Percentiles rank a stretch among this genome's conserved stretches.
Evolutionary conservation across 2,113 vertebrate genomes (phyloP).

Genomic region (Eretmochelys imbricata): DNA sequence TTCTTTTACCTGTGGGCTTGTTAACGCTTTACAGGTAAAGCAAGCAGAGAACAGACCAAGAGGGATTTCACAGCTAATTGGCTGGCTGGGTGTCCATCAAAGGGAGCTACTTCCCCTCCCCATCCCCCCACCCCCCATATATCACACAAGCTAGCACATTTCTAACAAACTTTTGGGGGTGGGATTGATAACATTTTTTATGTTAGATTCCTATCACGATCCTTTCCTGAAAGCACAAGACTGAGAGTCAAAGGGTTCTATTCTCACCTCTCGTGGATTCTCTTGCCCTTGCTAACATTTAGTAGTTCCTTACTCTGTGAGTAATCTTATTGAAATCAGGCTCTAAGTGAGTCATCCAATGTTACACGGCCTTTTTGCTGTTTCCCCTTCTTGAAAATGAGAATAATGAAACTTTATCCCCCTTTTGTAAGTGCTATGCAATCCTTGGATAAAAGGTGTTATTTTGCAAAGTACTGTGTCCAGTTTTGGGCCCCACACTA

Average conservation of each 20-base stretch:
- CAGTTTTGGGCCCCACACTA: too few relatives aligned
- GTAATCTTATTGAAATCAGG: background rate
- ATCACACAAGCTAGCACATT: background rate
- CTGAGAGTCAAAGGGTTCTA: background rate
- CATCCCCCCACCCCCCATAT: too few relatives aligned
- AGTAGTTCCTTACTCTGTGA: background rate
- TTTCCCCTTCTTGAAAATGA: background rate
- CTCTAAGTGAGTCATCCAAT: background rate
- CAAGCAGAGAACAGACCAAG: too few relatives aligned
- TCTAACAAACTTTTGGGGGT: background rate
- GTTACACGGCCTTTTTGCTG: background rate
- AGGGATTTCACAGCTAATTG: too few relatives aligned
- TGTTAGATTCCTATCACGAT: background rate
- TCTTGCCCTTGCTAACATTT: background rate
- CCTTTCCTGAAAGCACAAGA: background rate
- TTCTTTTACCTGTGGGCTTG: too few relatives aligned
- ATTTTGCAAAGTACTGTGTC: background rate
- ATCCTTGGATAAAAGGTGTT: background rate
- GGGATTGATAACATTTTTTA: background rate
- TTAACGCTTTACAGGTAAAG: too few relatives aligned
- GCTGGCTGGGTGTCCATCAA: too few relatives aligned
- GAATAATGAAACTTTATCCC: background rate
- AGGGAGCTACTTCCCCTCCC: too few relatives aligned
- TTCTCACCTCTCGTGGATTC: background rate
- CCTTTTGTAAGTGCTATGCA: background rate